phyloP scores from a whole-genome alignment of 2,888 invertebrate genomes.

The Conops quadrifasciatus region DNA sequence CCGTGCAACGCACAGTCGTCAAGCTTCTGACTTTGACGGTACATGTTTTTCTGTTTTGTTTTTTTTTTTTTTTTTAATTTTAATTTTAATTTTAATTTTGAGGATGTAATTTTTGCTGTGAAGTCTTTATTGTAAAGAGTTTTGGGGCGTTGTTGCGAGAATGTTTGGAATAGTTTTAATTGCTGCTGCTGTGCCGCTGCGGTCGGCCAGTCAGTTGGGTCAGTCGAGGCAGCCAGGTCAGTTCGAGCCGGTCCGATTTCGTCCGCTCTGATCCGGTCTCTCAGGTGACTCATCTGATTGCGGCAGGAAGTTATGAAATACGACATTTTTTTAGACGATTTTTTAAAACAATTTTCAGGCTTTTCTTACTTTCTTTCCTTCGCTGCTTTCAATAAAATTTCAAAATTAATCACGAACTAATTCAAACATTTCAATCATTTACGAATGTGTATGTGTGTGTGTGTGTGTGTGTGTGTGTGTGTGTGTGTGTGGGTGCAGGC shows the following conservation, averaged over 20 bases:
- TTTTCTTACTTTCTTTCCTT: no score
- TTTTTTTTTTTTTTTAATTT: background rate
- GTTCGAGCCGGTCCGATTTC: no score
- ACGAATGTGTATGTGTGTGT: background rate
- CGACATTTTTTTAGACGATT: no score
- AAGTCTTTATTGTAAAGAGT: background rate
- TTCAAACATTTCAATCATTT: no score
- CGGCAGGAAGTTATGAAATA: no score
- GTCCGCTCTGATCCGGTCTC: no score
- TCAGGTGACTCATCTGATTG: background rate
- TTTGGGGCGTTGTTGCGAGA: background rate
- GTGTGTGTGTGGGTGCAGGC: slow-evolving; percentile 46
- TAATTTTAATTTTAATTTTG: background rate
- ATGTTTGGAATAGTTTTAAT: slow-evolving; percentile 1
- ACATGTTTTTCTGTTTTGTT: background rate
- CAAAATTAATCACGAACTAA: no score
- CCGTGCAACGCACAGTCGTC: slow-evolving; percentile 20
- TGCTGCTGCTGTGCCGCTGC: background rate
- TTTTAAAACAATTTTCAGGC: no score
- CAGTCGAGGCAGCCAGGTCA: background rate
- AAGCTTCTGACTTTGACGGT: slow-evolving; percentile 15
- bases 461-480: slow-evolving; percentile 33
- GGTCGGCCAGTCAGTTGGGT: background rate
- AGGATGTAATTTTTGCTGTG: background rate
- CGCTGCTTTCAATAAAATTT: no score